Conservation (phyloP, 2,888 invertebrate genomes). For the Diaphora mendica region DNA sequence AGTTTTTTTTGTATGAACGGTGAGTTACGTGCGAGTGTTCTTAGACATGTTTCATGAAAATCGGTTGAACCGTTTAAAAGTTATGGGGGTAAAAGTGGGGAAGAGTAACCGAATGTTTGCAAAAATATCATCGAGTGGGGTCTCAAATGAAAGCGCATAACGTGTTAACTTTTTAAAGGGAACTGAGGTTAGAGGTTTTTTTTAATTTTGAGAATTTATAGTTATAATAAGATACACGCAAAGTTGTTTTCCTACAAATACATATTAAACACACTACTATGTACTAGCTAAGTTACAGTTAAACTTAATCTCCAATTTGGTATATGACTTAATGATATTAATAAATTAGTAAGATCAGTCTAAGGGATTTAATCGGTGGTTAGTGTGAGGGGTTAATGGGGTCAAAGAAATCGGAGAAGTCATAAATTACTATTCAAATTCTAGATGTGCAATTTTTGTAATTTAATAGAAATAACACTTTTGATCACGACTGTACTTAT, state of each 20-base stretch:
- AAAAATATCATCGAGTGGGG: too few relatives aligned
- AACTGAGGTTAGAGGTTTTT: too few relatives aligned
- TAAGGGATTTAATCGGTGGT: constrained; percentile 76
- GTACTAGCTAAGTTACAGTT: constrained; percentile 30
- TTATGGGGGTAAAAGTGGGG: too few relatives aligned
- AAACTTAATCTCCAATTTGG: constrained; percentile 70
- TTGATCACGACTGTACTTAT: neutral
- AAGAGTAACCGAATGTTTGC: too few relatives aligned
- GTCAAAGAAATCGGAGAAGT: neutral
- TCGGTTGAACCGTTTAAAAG: too few relatives aligned
- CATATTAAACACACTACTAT: constrained; percentile 41
- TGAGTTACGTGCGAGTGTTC: too few relatives aligned
- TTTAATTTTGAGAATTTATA: too few relatives aligned
- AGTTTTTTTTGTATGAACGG: too few relatives aligned
- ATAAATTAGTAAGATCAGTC: constrained; percentile 80
- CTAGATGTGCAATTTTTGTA: neutral
- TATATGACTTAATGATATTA: constrained; percentile 71
- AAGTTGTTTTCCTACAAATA: constrained; percentile 34
- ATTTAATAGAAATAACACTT: neutral
- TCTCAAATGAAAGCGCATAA: too few relatives aligned
- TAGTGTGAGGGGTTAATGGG: constrained; percentile 45
- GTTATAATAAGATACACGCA: constrained; percentile 22
- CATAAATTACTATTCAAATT: neutral
- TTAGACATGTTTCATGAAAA: too few relatives aligned
- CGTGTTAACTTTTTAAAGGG: too few relatives aligned